Percentiles rank a stretch among this genome's conserved stretches.
Conservation (phyloP, 2,888 invertebrate genomes). For the Drosophila pseudotakahashii region DNA sequence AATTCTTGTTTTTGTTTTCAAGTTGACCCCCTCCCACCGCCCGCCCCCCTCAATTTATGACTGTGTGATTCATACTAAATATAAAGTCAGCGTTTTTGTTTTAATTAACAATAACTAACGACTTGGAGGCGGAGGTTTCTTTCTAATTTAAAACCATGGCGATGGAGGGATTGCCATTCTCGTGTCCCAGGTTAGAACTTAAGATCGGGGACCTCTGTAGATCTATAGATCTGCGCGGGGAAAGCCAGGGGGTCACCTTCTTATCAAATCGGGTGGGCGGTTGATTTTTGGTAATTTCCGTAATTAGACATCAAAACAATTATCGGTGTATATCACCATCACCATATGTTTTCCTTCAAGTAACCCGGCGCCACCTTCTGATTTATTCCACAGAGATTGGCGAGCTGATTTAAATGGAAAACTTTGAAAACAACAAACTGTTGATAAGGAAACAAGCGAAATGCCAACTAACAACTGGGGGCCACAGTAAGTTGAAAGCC, state of each 20-base stretch:
- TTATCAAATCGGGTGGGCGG: constrained; percentile 14
- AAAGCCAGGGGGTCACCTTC: not conserved
- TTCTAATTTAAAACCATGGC: not conserved
- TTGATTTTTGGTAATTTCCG: constrained; percentile 33
- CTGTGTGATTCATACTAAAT: constrained; percentile 68
- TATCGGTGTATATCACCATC: constrained; percentile 13
- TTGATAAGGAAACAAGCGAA: constrained; percentile 44
- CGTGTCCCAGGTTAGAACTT: not conserved
- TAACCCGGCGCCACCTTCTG: constrained; percentile 45
- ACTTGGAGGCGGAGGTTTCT: not conserved
- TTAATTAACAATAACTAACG: constrained; percentile 16
- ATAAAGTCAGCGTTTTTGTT: constrained; percentile 62
- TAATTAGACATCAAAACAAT: constrained; percentile 16
- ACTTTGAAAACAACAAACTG: constrained; percentile 39
- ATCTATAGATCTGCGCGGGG: not conserved
- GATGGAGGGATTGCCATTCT: not conserved
- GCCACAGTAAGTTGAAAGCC: constrained; percentile 18
- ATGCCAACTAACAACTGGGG: constrained; percentile 45
- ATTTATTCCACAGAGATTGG: constrained; percentile 47
- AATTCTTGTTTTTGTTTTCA: constrained; percentile 56
- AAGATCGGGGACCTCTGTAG: not conserved
- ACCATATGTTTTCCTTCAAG: constrained; percentile 20
- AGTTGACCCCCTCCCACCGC: constrained; percentile 53
- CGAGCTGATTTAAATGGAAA: constrained; percentile 60
- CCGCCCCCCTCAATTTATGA: constrained; percentile 15